Evolutionary conservation across 2,888 invertebrate species (phyloP).

Genomic region (Himalopsyche kuldschensis): DNA sequence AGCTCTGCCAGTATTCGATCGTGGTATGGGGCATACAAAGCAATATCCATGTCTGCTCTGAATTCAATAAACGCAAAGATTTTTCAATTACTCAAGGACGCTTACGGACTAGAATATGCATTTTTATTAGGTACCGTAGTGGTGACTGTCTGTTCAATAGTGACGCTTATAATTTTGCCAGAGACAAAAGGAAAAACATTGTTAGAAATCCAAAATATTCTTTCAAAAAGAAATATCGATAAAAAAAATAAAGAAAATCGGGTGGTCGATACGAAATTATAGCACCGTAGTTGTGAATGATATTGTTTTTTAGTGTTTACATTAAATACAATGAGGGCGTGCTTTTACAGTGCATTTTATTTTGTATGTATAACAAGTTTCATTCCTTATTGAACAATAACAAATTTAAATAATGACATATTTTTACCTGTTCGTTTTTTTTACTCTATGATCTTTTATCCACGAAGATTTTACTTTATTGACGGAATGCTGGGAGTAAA

Average conservation of each 20-base stretch:
- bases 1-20: constrained; percentile 24
- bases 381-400: no score
- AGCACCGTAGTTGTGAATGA: no score
- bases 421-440: no score
- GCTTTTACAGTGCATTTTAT: no score
- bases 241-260: background rate
- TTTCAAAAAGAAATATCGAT: background rate
- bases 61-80: constrained; percentile 4
- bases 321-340: no score
- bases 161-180: constrained; percentile 3
- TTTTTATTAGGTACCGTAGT: constrained; percentile 1
- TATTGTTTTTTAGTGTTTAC: no score
- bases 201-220: constrained; percentile 23
- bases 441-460: no score
- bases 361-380: no score
- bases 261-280: no score
- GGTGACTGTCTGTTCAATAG: background rate
- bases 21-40: constrained; percentile 22
- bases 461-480: no score
- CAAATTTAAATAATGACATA: no score
- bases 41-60: background rate
- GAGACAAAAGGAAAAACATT: constrained; percentile 23
- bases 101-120: background rate
- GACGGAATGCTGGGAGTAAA: no score
- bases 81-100: constrained; percentile 17